Percentiles rank a stretch among this genome's conserved stretches.
phyloP scores from a whole-genome alignment of 2,113 vertebrate species.

The Menidia beryllina region DNA sequence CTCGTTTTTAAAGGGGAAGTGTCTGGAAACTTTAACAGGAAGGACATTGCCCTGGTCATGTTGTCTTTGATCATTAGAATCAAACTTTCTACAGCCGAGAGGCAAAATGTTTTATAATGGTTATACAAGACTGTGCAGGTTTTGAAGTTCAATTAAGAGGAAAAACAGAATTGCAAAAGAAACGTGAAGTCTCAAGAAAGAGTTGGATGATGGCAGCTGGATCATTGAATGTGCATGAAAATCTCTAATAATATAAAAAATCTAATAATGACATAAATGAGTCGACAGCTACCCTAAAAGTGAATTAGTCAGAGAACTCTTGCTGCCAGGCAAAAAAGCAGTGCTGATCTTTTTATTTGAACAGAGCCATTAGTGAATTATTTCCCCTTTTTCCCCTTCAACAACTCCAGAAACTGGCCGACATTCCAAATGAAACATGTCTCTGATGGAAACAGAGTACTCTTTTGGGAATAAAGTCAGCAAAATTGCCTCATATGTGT shows the following conservation, averaged over 20 bases:
- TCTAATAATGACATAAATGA: background rate
- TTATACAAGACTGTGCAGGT: background rate
- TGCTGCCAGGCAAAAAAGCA: slow-evolving; percentile 10
- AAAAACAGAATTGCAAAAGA: background rate
- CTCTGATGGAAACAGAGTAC: background rate
- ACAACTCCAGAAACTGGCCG: background rate
- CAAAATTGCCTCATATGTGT: slow-evolving; percentile 1
- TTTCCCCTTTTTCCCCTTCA: background rate
- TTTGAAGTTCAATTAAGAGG: background rate
- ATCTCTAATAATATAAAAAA: background rate
- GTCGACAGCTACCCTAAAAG: slow-evolving; percentile 29
- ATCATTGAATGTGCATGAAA: background rate
- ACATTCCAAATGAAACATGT: background rate
- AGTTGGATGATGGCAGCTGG: background rate
- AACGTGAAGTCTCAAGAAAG: background rate
- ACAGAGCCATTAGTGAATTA: background rate
- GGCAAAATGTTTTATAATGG: background rate
- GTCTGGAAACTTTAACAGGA: slow-evolving; percentile 41
- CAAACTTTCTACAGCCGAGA: background rate
- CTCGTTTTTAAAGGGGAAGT: slow-evolving; percentile 52
- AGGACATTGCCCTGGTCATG: slow-evolving; percentile 13
- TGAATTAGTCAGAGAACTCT: slow-evolving; percentile 34
- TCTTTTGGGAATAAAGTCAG: slow-evolving; percentile 10
- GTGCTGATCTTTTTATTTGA: background rate
- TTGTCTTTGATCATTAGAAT: slow-evolving; percentile 34